Base-by-base conservation (phyloP, 2,797 vertebrate genomes). In the Synaphobranchus kaupii region DNA sequence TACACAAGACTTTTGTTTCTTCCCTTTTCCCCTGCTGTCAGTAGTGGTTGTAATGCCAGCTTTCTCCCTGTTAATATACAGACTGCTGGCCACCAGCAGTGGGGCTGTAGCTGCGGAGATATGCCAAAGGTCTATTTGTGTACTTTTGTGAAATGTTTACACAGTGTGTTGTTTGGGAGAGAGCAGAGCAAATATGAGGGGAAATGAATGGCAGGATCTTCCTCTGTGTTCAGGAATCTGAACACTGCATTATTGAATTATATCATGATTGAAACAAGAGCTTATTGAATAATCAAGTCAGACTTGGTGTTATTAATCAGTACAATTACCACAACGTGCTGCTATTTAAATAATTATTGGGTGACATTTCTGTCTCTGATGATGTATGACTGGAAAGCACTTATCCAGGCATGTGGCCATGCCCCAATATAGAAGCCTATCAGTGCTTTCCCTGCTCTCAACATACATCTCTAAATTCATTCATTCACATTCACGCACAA, bases 131-230 rank as follows among this genome's bases (percentile, higher is more conserved):
- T 82, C 84, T 85, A 56, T 60, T 80, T 20, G 73, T 58, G n/a
- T 31, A 58, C 44, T 83, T 22, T 10, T 34, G 9, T 73, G 34
- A 83, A 22, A 31, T 86, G 34, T 86, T 83, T 88, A 63, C 52
- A 71, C 85, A 86, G 80, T 15, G 54, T 63, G 84, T 68, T 83
- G 47, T 86, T 86, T 83, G 17, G 87, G 68, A 84, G 66, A 54
- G 39, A 82, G 44, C 28, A 15, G 73, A 63, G 17, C 34, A 85
- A 85, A 88, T 7, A 78, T 85, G 39, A 25, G 31, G 48, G 76
- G 20, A 47, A 85, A 83, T 52, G 3, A 54, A 80, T 52, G 68
- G 76, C 44, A 66, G 78, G 34, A 63, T 22, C 66, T n/a, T 47
- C 76, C 56, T 7, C 25, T 85, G 31, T 10, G 83, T 15, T 39